A percentile compares a stretch with the other conserved stretches of the same genome.
Conservation (phyloP, 2,797 vertebrate genomes). For the Galago senegalensis region DNA sequence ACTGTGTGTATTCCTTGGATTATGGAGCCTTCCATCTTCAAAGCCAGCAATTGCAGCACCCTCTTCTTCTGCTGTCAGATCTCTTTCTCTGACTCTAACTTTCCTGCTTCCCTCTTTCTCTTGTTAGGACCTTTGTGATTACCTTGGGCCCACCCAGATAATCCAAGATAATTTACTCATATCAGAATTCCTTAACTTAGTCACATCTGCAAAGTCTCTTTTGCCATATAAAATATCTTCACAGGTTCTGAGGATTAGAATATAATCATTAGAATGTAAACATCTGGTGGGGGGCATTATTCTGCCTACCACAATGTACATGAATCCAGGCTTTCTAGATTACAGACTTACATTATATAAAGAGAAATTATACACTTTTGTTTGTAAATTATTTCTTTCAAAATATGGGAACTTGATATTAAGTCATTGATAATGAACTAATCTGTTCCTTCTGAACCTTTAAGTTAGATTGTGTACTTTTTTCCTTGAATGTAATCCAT, state of each 20-base stretch:
- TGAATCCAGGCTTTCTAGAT: neutral
- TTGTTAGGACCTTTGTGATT: neutral
- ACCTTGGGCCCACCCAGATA: neutral
- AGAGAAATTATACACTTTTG: neutral
- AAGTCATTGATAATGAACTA: slow-evolving; percentile 8
- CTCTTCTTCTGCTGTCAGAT: neutral
- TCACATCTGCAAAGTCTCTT: neutral
- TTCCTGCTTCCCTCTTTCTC: neutral
- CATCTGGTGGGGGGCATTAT: neutral
- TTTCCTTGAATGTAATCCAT: neutral
- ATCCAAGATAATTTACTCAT: neutral
- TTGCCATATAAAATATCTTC: neutral
- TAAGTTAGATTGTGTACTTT: neutral
- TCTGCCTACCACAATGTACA: neutral
- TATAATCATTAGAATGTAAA: neutral
- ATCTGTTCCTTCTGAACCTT: slow-evolving; percentile 48
- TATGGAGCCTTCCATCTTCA: neutral
- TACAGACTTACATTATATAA: neutral
- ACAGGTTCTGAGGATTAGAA: neutral
- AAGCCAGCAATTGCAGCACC: neutral
- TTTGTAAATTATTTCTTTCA: slow-evolving; percentile 47
- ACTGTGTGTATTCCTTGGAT: neutral
- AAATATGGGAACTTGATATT: neutral
- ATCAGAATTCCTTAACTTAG: neutral
- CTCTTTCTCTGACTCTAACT: slow-evolving; percentile 9